Percentiles rank a stretch among this genome's conserved stretches.
These are phyloP conservation scores for Haemorhous mexicanus DNA, from an alignment of 2,113 vertebrate species.

Conservation along the genomic window DNA sequence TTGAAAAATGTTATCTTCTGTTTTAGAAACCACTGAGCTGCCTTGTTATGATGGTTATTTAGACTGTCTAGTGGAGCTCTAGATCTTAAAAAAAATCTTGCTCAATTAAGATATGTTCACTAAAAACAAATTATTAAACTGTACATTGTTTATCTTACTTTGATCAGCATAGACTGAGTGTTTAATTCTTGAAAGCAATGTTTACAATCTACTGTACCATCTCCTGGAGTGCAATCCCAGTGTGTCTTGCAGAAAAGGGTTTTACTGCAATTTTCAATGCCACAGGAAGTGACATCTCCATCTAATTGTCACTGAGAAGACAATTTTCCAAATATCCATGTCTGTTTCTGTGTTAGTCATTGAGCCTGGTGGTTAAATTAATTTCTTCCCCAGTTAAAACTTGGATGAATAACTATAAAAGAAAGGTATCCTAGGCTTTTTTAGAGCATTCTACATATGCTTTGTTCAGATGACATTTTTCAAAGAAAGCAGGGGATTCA, in stretches of 20 bases:
- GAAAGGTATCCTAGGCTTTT: neutral
- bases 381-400: neutral
- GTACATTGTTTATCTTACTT: neutral
- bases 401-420: neutral
- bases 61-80: neutral
- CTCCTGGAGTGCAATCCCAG: neutral
- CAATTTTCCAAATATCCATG: neutral
- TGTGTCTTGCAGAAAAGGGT: neutral
- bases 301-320: neutral
- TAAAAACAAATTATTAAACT: neutral
- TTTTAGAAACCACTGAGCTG: neutral
- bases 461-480: neutral
- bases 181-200: neutral
- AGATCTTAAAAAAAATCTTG: neutral
- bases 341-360: neutral
- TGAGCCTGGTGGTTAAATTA: neutral
- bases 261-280: neutral
- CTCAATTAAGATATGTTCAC: neutral
- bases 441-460: neutral
- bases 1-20: neutral
- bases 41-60: neutral
- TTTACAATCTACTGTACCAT: neutral
- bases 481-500: neutral
- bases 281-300: neutral
- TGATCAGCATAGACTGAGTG: neutral